These are phyloP conservation scores for Dicyrtoma fusca DNA, from an alignment of 2,888 invertebrate species.

Conservation along the genomic window DNA sequence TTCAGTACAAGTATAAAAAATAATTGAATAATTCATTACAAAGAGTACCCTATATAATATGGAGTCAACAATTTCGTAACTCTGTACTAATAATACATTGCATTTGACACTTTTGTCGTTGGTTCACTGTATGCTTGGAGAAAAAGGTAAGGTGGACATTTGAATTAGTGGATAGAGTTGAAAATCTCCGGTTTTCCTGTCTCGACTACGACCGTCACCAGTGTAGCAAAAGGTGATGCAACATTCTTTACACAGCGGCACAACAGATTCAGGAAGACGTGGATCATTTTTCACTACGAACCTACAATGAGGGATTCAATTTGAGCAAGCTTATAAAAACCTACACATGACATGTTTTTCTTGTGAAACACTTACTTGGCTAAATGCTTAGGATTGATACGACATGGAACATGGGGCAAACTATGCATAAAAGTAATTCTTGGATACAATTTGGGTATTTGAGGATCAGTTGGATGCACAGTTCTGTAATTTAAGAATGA, in stretches of 20 bases:
- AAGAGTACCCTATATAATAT: no score
- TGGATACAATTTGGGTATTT: constrained; percentile 6
- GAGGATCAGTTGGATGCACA: constrained; percentile 25
- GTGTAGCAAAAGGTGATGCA: constrained; percentile 31
- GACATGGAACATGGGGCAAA: constrained; percentile 17
- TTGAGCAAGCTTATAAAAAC: neutral
- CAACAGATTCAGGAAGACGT: constrained; percentile 28
- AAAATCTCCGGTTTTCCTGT: neutral
- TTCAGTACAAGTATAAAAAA: no score
- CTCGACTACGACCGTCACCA: neutral
- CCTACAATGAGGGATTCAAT: neutral
- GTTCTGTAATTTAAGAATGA: constrained; percentile 18
- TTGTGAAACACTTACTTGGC: constrained; percentile 29
- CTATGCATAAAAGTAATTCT: constrained; percentile 15
- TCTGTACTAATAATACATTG: no score
- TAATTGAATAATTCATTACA: no score
- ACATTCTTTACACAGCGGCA: constrained; percentile 28
- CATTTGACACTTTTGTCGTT: no score
- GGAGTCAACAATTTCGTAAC: no score
- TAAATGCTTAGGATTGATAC: constrained; percentile 18
- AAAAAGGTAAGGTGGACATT: constrained; percentile 1
- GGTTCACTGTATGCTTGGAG: no score
- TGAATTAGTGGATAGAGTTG: constrained; percentile 34
- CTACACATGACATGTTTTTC: neutral
- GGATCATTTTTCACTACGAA: constrained; percentile 28